phyloP scores from a whole-genome alignment of 2,797 vertebrate genomes.

The Scolopax bukidnonensis region DNA sequence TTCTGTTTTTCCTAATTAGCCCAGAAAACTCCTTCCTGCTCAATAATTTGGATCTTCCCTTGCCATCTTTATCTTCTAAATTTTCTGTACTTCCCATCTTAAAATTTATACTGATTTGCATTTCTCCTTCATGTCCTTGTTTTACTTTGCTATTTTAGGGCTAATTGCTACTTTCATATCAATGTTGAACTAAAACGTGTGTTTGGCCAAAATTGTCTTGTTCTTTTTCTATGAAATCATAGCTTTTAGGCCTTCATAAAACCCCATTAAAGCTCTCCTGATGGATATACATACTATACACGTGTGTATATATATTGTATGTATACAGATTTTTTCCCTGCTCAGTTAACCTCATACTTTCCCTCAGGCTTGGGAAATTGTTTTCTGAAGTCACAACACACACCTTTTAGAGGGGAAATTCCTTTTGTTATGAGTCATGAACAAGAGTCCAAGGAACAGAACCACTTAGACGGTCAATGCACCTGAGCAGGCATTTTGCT shows the following conservation, averaged over 20 bases:
- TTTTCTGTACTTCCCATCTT: conserved; percentile 12
- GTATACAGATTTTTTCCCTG: neutral
- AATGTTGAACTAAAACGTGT: conserved; percentile 11
- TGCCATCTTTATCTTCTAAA: neutral
- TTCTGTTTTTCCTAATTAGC: conserved; percentile 39
- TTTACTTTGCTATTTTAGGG: neutral
- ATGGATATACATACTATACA: neutral
- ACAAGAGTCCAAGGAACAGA: neutral
- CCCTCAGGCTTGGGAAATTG: neutral
- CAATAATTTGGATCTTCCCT: conserved; percentile 15
- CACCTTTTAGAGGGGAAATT: neutral
- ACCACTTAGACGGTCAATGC: neutral
- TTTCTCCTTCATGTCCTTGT: conserved; percentile 31
- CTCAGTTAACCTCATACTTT: neutral
- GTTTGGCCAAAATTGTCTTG: neutral
- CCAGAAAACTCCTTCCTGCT: conserved; percentile 25
- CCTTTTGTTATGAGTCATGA: neutral
- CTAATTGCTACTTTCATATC: conserved; percentile 28
- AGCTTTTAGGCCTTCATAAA: neutral
- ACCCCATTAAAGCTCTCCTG: neutral
- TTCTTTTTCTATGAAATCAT: neutral
- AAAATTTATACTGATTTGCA: conserved; percentile 37
- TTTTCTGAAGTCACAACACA: neutral
- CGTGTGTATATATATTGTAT: fast-evolving
- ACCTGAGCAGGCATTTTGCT: fast-evolving